These are phyloP conservation scores for Anser brachyrhynchus DNA, from an alignment of 2,113 vertebrate genomes.

Conservation along the genomic window DNA sequence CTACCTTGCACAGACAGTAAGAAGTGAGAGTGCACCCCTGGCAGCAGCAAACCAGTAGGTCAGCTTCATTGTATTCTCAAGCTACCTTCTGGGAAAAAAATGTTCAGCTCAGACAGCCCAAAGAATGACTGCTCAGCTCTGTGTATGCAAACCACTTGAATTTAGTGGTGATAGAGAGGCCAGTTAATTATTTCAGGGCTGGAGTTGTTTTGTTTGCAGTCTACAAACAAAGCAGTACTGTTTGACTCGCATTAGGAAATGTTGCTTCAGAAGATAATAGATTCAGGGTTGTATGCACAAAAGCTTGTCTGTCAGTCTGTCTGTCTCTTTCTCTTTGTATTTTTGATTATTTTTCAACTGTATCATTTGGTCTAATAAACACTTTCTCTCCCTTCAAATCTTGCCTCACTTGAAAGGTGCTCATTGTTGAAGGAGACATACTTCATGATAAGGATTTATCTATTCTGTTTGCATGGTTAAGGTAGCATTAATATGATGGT, in stretches of 20 bases:
- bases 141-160: constrained; percentile 33
- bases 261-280: constrained; percentile 27
- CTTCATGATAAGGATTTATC: neutral
- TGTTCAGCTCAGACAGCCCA: neutral
- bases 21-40: neutral
- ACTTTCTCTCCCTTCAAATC: neutral
- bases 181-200: constrained; percentile 52
- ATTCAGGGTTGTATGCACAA: neutral
- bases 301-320: neutral
- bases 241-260: neutral
- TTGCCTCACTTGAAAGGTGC: neutral
- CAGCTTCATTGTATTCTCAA: neutral
- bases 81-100: neutral
- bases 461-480: neutral
- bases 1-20: neutral
- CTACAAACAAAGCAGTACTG: constrained; percentile 48
- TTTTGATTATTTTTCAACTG: neutral
- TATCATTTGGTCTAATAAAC: constrained; percentile 5
- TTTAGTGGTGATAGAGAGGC: constrained; percentile 6
- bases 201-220: constrained; percentile 57
- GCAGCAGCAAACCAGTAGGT: neutral
- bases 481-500: neutral
- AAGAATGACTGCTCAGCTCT: neutral
- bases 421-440: neutral
- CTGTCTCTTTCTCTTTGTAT: neutral